These are phyloP conservation scores for Steatornis caripensis DNA, from an alignment of 2,113 vertebrate genomes.

Conservation along the genomic window DNA sequence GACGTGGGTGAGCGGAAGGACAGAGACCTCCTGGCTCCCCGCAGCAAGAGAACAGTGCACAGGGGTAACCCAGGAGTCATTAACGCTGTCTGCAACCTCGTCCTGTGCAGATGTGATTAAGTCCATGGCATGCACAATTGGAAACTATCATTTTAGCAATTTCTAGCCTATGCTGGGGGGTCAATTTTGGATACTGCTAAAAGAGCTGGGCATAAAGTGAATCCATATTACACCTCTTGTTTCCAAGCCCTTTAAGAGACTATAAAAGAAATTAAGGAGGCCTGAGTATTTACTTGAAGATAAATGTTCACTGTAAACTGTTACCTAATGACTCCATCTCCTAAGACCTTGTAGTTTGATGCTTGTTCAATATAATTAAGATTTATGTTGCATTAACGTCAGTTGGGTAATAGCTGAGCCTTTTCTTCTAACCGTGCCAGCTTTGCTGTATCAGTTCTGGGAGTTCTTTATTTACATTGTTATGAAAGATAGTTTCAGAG, in stretches of 20 bases:
- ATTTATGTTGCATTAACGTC: constrained; percentile 51
- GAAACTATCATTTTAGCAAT: not conserved
- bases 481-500: not conserved
- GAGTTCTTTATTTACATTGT: constrained; percentile 40
- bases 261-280: not conserved
- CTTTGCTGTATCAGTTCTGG: not conserved
- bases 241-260: not conserved
- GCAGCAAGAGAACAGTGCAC: rapidly evolving
- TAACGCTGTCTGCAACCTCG: not conserved
- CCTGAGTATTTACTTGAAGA: not conserved
- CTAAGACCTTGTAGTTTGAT: not conserved
- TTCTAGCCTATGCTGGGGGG: not conserved
- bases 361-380: constrained; percentile 45
- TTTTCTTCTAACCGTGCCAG: not conserved
- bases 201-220: not conserved
- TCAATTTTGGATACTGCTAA: not conserved
- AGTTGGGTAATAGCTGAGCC: not conserved
- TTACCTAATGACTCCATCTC: constrained; percentile 12
- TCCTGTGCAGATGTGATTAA: not conserved
- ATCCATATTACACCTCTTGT: not conserved
- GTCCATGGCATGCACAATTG: not conserved
- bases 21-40: not conserved
- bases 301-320: not conserved
- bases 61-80: not conserved
- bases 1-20: not conserved